Conservation (phyloP, 2,797 vertebrate genomes). For the Sphenopsis melanotis region DNA sequence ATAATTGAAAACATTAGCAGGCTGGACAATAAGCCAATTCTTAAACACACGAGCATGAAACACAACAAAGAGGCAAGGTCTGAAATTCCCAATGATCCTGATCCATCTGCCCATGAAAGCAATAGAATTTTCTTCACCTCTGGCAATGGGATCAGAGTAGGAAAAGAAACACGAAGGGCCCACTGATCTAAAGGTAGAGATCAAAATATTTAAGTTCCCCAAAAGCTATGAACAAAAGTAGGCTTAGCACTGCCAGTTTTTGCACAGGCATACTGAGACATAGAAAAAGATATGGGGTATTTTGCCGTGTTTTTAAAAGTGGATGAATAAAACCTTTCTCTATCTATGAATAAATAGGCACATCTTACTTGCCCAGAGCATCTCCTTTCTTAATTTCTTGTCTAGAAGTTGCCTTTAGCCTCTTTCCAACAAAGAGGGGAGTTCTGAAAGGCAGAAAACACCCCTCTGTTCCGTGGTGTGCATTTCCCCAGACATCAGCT, state of each 20-base stretch:
- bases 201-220: neutral
- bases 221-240: neutral
- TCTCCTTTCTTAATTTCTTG: neutral
- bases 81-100: neutral
- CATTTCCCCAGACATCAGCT: neutral
- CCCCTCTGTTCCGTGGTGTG: fast-evolving
- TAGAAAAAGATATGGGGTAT: neutral
- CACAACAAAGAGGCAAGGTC: neutral
- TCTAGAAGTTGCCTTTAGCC: neutral
- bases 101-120: neutral
- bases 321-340: neutral
- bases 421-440: neutral
- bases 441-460: neutral
- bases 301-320: neutral
- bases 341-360: neutral
- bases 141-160: neutral
- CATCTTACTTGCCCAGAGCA: neutral
- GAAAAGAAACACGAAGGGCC: neutral
- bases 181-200: neutral
- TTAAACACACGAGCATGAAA: neutral
- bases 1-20: slow-evolving; percentile 53
- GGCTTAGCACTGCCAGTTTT: neutral
- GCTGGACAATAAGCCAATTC: slow-evolving; percentile 26
- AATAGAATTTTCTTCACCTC: neutral
- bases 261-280: neutral